Percentiles rank a stretch among this genome's conserved stretches.
These are phyloP conservation scores for Progne subis DNA, from an alignment of 2,113 vertebrate species.

Conservation along the genomic window DNA sequence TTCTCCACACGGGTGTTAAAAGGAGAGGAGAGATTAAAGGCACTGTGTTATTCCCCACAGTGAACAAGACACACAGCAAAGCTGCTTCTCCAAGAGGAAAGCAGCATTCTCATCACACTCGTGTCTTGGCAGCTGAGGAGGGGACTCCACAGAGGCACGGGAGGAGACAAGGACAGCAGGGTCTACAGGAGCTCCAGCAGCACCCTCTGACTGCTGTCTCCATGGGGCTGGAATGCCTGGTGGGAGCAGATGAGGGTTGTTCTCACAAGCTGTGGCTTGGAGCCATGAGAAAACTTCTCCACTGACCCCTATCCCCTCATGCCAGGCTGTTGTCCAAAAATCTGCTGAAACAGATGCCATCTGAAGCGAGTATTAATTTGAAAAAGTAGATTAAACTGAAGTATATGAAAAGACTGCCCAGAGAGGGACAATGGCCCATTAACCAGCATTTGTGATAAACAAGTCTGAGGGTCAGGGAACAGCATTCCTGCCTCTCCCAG, in stretches of 20 bases:
- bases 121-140: background rate
- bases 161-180: background rate
- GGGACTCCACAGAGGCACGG: fast-evolving
- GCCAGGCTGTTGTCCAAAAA: background rate
- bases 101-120: background rate
- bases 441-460: background rate
- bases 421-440: background rate
- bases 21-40: background rate
- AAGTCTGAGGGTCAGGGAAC: background rate
- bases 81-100: background rate
- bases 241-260: background rate
- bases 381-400: background rate
- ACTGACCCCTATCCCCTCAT: background rate
- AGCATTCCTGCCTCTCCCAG: background rate
- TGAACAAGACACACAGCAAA: background rate
- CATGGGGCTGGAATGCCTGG: background rate
- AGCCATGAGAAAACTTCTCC: background rate
- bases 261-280: background rate
- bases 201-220: background rate
- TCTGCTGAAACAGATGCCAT: background rate
- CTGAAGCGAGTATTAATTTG: background rate
- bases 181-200: background rate
- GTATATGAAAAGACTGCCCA: background rate
- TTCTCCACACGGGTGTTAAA: background rate
- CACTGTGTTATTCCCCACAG: background rate